Evolutionary conservation across 2,888 invertebrate genomes (phyloP), one percentile per base, ranked within the genome.

Genomic region (Mamestra brassicae): DNA sequence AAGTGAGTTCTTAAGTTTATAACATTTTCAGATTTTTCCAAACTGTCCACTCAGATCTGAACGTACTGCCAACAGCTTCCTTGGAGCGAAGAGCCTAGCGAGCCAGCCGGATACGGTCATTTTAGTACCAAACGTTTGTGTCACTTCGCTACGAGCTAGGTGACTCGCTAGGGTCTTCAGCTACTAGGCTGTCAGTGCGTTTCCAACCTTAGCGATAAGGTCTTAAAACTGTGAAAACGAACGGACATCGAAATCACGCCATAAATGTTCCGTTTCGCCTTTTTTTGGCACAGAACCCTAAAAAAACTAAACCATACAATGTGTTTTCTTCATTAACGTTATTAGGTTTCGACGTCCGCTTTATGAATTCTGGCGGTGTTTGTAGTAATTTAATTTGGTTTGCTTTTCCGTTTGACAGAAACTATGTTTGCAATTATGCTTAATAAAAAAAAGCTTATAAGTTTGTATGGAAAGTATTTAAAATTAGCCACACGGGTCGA

Each of bases 271-370:
- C 1, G 4, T 11, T 50, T 50, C 2, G 2, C 4, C 6, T 73
- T 42, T 58, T 26, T 50, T 73, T n/a, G 2, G 36, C n/a, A 42
- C n/a, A 13, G 34, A n/a, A 64, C 34, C 8, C 13, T 4, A 50
- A 15, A 62, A 52, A 62, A 52, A 58, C 38, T 63, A 57, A 64
- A 71, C n/a, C 10, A 38, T 11, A 66, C 55, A 26, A 5, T 70
- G 45, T 74, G 47, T 73, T 85, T 74, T 72, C 71, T 76, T 78
- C 62, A 58, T 74, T 77, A 69, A 70, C 60, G 8, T 71, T 70
- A 71, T 73, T 65, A 55, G 55, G 34, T 73, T 84, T 62, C 58
- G 17, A 57, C 61, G 57, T 64, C 36, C 36, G 15, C 60, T 36
- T 26, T 55, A 65, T 66, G 15, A 52, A 76, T 80, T 84, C 55